phyloP scores from a whole-genome alignment of 2,797 vertebrate species.

The Scarus forsteni region DNA sequence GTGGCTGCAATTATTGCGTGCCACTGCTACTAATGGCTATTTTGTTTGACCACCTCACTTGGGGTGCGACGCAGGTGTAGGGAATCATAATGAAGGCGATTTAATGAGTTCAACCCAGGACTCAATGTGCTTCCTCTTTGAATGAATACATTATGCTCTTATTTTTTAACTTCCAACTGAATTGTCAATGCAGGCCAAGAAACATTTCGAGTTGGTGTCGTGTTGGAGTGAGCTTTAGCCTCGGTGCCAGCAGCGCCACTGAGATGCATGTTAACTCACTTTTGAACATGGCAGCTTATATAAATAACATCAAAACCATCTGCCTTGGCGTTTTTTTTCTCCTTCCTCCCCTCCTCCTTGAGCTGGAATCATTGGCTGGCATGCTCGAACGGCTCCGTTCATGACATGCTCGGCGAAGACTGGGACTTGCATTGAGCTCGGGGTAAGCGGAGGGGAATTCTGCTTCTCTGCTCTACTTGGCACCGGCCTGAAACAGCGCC shows the following conservation, averaged over 20 bases:
- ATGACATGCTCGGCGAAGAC: conserved; percentile 72
- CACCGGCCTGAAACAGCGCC: conserved; percentile 62
- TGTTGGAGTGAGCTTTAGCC: conserved; percentile 1
- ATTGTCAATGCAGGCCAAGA: conserved; percentile 37
- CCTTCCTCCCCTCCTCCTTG: conserved; percentile 7
- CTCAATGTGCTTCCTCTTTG: conserved; percentile 26
- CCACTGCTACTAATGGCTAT: conserved; percentile 64
- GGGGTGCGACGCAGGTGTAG: conserved; percentile 55
- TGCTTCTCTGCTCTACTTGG: conserved; percentile 77
- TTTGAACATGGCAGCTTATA: conserved; percentile 42
- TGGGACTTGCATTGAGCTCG: conserved; percentile 70
- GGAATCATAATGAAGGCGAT: conserved; percentile 63
- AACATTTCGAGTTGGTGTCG: not conserved
- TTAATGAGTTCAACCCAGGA: conserved; percentile 29
- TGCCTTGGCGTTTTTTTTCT: conserved; percentile 37
- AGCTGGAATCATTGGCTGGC: conserved; percentile 66
- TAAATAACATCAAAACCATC: conserved; percentile 65
- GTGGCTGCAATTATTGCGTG: conserved; percentile 68
- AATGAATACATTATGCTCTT: conserved; percentile 23
- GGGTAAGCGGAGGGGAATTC: conserved; percentile 74
- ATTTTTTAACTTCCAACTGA: conserved; percentile 34
- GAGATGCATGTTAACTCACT: conserved; percentile 43
- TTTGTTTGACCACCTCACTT: conserved; percentile 65
- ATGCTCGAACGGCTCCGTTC: conserved; percentile 61
- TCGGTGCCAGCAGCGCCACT: conserved; percentile 13